phyloP scores from a whole-genome alignment of 2,888 invertebrate genomes.

The Parelbella ahira region DNA sequence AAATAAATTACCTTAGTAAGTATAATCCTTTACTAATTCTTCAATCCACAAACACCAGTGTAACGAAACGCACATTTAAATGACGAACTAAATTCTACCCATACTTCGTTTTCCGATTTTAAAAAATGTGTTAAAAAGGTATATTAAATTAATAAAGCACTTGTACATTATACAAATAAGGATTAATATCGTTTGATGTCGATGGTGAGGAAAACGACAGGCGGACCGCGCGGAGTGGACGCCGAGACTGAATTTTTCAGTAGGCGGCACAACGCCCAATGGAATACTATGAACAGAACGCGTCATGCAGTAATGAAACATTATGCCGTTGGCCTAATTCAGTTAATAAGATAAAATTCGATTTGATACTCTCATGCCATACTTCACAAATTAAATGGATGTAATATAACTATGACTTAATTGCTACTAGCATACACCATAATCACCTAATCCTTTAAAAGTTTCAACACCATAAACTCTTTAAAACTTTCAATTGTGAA shows the following conservation, averaged over 20 bases:
- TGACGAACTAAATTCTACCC: conserved; percentile 32
- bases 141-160: conserved; percentile 26
- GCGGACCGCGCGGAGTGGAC: conserved; percentile 81
- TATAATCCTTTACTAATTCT: conserved; percentile 58
- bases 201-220: conserved; percentile 59
- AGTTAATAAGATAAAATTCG: conserved; percentile 20
- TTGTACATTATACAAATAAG: conserved; percentile 38
- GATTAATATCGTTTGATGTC: conserved; percentile 41
- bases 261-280: conserved; percentile 68
- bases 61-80: conserved; percentile 53
- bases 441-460: too few relatives aligned
- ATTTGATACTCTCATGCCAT: conserved; percentile 19
- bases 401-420: too few relatives aligned
- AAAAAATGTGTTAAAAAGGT: conserved; percentile 32
- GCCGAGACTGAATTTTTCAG: conserved; percentile 73
- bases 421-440: too few relatives aligned
- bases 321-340: conserved; percentile 35
- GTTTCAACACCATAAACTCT: too few relatives aligned
- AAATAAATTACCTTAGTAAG: conserved; percentile 48
- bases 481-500: too few relatives aligned
- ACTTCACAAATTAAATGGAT: conserved; percentile 4
- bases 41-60: conserved; percentile 48
- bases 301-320: conserved; percentile 61
- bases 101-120: conserved; percentile 48
- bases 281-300: conserved; percentile 43